A percentile compares a stretch with the other conserved stretches of the same genome.
Conservation (phyloP, 92 coral and sea anemone genomes). For the Montipora capitata region DNA sequence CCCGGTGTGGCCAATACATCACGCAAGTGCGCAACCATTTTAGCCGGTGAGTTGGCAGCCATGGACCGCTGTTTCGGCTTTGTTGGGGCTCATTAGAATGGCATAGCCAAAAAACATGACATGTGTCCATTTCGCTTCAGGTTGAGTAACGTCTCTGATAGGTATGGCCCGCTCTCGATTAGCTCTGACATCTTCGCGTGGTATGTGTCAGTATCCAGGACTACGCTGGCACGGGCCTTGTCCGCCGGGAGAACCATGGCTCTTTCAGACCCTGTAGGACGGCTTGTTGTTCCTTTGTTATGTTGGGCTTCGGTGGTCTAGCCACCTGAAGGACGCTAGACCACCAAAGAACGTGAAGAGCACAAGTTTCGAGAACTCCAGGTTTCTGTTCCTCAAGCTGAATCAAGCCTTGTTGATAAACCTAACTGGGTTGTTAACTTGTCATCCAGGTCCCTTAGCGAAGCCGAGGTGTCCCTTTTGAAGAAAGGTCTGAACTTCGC, state of each 20-base stretch:
- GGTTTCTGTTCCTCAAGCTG: neutral
- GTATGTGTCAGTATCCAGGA: constrained; percentile 23
- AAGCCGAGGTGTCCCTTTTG: constrained; percentile 2
- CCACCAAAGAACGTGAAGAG: constrained; percentile 16
- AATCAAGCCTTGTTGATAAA: neutral
- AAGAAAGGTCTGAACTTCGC: constrained; percentile 12
- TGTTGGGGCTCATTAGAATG: too few species aligned
- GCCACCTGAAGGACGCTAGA: constrained; percentile 16
- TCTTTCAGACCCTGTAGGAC: constrained; percentile 31
- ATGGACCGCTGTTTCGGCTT: too few species aligned
- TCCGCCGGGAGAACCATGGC: constrained; percentile 55
- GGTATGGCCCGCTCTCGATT: neutral
- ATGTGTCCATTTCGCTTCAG: too few species aligned
- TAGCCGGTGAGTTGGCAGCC: too few species aligned
- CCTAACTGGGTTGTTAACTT: neutral
- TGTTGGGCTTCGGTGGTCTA: neutral
- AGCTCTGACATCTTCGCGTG: constrained; percentile 6
- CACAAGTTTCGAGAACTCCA: constrained; percentile 3
- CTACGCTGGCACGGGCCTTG: constrained; percentile 62
- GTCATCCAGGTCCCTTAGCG: neutral
- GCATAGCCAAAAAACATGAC: too few species aligned
- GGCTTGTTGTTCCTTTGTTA: neutral
- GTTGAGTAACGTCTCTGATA: too few species aligned
- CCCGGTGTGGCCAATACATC: too few species aligned
- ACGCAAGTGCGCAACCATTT: too few species aligned